Conservation (phyloP, 2,113 vertebrate species). For the Zosterops japonicus region DNA sequence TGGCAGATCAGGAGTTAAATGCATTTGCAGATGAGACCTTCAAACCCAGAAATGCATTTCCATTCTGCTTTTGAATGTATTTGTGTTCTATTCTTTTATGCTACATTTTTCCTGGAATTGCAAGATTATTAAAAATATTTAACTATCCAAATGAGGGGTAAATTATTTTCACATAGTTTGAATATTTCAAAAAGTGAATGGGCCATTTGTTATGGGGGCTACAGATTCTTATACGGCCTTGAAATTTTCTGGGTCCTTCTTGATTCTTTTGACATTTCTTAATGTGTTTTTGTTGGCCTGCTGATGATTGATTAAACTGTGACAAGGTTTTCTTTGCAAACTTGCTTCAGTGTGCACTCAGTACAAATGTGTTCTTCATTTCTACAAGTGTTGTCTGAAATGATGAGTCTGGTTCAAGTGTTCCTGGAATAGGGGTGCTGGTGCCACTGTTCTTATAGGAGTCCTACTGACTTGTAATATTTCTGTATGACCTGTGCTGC, state of each 20-base stretch:
- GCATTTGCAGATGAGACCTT: neutral
- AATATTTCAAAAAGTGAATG: neutral
- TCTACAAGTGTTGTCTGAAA: neutral
- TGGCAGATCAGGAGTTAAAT: neutral
- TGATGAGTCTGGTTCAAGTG: neutral
- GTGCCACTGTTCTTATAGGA: neutral
- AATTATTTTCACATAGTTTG: neutral
- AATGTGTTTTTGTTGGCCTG: neutral
- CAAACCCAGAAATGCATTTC: neutral
- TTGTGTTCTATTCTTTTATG: neutral
- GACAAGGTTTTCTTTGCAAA: neutral
- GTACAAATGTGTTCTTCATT: neutral
- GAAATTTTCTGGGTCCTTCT: neutral
- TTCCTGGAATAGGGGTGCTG: neutral
- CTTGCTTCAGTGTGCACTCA: neutral
- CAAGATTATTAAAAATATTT: neutral
- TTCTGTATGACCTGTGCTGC: neutral
- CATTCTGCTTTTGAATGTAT: neutral
- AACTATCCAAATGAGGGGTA: neutral
- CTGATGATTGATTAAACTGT: neutral
- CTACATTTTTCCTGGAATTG: neutral
- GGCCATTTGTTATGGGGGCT: neutral
- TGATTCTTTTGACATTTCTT: neutral
- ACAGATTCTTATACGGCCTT: neutral
- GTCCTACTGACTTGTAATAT: neutral